phyloP scores from a whole-genome alignment of 2,113 vertebrate genomes.

The Phaethornis superciliosus region DNA sequence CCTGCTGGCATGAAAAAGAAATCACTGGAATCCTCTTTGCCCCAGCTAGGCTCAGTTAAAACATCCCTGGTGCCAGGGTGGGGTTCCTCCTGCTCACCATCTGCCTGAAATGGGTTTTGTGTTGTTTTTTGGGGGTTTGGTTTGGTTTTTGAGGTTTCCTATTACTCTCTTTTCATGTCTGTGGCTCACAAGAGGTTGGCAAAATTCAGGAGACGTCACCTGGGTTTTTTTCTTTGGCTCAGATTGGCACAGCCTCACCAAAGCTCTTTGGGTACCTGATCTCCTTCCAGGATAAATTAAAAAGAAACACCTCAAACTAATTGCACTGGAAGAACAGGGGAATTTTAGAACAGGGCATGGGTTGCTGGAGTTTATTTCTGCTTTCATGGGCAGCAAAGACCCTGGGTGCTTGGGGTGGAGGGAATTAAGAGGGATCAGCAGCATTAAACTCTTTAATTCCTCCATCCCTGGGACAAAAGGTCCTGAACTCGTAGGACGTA shows the following conservation, averaged over 20 bases:
- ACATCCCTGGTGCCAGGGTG: fast-evolving
- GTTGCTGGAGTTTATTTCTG: background rate
- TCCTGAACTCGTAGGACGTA: background rate
- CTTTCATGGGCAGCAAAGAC: background rate
- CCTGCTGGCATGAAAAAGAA: background rate
- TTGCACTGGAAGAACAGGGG: background rate
- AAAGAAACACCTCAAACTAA: background rate
- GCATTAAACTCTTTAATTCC: background rate
- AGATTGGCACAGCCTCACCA: background rate
- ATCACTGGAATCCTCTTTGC: background rate
- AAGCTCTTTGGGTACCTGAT: background rate
- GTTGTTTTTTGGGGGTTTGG: background rate
- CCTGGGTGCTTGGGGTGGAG: background rate
- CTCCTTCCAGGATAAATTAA: background rate
- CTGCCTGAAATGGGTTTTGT: too few relatives aligned
- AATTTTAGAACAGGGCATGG: fast-evolving
- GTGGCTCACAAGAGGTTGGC: background rate
- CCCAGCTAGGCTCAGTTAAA: background rate
- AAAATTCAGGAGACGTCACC: background rate
- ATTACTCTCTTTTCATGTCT: background rate
- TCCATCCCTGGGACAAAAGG: background rate
- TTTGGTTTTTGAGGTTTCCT: background rate
- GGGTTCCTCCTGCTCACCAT: background rate
- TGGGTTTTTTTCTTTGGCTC: background rate
- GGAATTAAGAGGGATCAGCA: background rate